Base-by-base conservation (phyloP, 35 echinoderm and acorn worm species). In the Holothuria glaberrima region DNA sequence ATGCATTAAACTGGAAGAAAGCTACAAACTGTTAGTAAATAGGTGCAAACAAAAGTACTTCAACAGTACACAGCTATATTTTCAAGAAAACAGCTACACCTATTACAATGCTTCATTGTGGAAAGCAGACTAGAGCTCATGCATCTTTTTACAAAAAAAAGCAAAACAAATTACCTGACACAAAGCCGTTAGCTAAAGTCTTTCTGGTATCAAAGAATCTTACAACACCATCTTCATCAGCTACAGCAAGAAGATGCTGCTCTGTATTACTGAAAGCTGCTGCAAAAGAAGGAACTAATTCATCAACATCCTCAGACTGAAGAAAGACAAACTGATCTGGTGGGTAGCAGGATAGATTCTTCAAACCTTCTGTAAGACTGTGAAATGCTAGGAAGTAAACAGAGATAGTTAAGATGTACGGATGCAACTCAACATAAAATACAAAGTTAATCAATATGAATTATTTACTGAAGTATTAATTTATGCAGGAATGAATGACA, bases 161-260 rank as follows among this genome's bases (percentile, higher is more conserved):
- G 36, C 36, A 41, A 41, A 41, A n/a, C n/a, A n/a, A n/a, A 21
- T 25, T 58, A 78, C 68, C 68, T 80, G 88, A 74, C 27, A 89
- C 29, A 60, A 59, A 74, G 12, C 63, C 54, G 38, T 77, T 77
- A 33, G 68, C 34, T 54, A 87, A 50, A 69, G 60, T 46, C 50
- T 87, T 87, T 4, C 48, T 79, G 7, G 97, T 93, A 86, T 99
- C 88, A 95, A 91, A 88, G 30, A 99, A 85, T 13, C 83, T 75
- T 20, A 99, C 87, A 34, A 80, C 32, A 16, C 97, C 97, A 95
- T 99, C 97, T 88, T 99, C 97, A 99, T 99, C 97, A 36, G 94
- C 93, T 74, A 83, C 70, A 66, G 97, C 97, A 24, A 95, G 76
- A 34, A 93, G 58, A 50, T 91, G 12, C 64, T 48, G 45, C 75